Conservation (phyloP, 2,797 vertebrate species). For the Channallabes apus region DNA sequence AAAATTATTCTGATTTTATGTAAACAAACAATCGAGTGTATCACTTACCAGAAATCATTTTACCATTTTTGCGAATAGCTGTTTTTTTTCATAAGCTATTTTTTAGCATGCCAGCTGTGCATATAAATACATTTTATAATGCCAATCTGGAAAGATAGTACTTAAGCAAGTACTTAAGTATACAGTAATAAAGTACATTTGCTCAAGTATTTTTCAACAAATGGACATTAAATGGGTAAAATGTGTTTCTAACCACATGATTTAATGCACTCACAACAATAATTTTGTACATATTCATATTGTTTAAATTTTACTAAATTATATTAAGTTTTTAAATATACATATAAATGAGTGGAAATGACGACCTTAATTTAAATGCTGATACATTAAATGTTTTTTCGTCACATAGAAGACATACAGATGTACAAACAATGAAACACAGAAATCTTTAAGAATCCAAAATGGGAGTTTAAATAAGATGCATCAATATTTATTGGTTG, state of each 20-base stretch:
- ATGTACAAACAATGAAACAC: neutral
- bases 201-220: neutral
- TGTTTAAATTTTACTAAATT: too few species aligned
- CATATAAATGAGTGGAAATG: too few species aligned
- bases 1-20: too few species aligned
- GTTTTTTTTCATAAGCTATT: too few species aligned
- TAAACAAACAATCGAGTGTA: neutral
- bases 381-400: too few species aligned
- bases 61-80: neutral
- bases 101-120: neutral
- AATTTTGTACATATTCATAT: too few species aligned
- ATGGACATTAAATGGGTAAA: too few species aligned
- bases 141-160: too few species aligned
- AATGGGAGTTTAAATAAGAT: conserved; percentile 53
- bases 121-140: neutral
- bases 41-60: neutral
- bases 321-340: too few species aligned
- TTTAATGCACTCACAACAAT: neutral
- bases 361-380: too few species aligned
- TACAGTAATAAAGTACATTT: neutral
- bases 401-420: neutral
- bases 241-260: neutral
- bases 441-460: neutral
- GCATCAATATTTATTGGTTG: conserved; percentile 75
- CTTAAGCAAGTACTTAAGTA: too few species aligned